Percentiles rank a stretch among this genome's conserved stretches.
These are phyloP conservation scores for Gymnopithys bicolor DNA, from an alignment of 2,797 vertebrate species.

Conservation along the genomic window DNA sequence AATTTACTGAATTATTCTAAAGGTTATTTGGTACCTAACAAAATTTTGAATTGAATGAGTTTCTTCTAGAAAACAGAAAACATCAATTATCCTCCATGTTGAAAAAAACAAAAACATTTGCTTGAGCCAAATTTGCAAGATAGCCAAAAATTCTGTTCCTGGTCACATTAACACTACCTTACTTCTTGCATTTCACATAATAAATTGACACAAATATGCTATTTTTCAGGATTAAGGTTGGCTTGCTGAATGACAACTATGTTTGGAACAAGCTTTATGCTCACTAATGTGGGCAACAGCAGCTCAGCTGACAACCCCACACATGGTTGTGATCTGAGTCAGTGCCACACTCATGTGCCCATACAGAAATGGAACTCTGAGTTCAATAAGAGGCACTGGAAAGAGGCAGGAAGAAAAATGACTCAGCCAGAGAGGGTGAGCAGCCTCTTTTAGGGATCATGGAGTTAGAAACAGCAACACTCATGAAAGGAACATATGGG, in stretches of 20 bases:
- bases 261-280: background rate
- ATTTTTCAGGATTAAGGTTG: background rate
- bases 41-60: conserved; percentile 28
- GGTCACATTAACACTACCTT: background rate
- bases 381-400: background rate
- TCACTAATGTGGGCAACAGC: rapidly evolving
- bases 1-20: conserved; percentile 69
- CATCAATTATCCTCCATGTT: background rate
- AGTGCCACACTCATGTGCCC: background rate
- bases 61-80: conserved; percentile 33
- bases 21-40: conserved; percentile 68
- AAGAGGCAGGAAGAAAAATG: background rate
- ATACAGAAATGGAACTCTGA: background rate
- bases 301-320: background rate
- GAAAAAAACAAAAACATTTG: background rate
- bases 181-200: background rate
- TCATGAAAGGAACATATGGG: background rate
- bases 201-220: background rate
- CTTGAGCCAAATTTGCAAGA: background rate
- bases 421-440: background rate
- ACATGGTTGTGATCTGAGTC: background rate
- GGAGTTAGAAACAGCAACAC: background rate
- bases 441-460: background rate
- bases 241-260: background rate
- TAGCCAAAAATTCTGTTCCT: background rate